These are phyloP conservation scores for Anhinga anhinga DNA, from an alignment of 2,113 vertebrate genomes.

Conservation along the genomic window DNA sequence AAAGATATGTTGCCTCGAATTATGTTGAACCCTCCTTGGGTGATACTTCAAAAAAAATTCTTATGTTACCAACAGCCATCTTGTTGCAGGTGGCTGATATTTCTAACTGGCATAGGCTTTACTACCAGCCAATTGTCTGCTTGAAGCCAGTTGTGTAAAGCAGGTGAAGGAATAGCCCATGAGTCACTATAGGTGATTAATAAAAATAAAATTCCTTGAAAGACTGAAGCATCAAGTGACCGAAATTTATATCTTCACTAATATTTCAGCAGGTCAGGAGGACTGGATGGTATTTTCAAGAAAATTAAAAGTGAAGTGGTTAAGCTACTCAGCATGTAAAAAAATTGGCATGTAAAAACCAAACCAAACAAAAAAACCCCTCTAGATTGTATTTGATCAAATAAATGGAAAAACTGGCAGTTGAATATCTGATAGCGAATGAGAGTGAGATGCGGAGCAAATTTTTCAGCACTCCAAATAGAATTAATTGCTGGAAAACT, in stretches of 20 bases:
- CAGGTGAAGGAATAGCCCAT: not conserved
- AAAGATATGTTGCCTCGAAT: not conserved
- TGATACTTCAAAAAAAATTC: not conserved
- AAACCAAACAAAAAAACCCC: rapidly evolving
- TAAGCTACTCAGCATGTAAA: not conserved
- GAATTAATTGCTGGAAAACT: not conserved
- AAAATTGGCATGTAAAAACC: not conserved
- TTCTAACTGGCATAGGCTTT: not conserved
- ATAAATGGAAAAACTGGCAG: not conserved
- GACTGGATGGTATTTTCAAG: not conserved
- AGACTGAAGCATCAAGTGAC: not conserved
- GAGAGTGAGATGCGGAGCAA: too few relatives aligned
- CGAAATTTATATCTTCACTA: not conserved
- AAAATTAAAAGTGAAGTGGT: not conserved
- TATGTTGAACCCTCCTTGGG: not conserved
- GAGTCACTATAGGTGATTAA: not conserved
- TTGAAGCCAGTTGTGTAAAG: not conserved
- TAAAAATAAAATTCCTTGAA: not conserved
- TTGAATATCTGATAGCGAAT: not conserved
- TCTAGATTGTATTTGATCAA: not conserved
- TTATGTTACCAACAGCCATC: not conserved
- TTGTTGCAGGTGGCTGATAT: not conserved
- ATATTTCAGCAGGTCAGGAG: not conserved
- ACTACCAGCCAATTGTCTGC: not conserved
- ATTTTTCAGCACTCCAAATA: not conserved